These are phyloP conservation scores for Aphelocoma coerulescens DNA, from an alignment of 2,113 vertebrate genomes.

Conservation along the genomic window DNA sequence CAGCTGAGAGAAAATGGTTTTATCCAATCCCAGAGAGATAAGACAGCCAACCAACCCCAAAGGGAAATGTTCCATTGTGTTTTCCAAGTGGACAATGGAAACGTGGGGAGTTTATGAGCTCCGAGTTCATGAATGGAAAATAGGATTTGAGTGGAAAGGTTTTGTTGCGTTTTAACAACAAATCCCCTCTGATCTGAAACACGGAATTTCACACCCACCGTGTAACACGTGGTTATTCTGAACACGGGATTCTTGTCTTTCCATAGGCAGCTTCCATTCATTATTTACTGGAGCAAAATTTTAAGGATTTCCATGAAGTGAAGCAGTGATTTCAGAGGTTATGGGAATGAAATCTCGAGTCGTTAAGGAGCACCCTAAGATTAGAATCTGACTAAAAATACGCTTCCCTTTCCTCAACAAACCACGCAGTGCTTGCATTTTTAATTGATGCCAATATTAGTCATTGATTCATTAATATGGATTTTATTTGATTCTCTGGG, in stretches of 20 bases:
- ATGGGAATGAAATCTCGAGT: not conserved
- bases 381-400: conserved; percentile 1
- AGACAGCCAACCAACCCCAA: not conserved
- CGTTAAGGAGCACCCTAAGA: not conserved
- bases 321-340: not conserved
- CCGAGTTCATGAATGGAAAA: not conserved
- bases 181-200: not conserved
- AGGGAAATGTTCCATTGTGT: not conserved
- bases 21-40: not conserved
- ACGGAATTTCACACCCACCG: not conserved
- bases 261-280: not conserved
- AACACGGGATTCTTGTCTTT: not conserved
- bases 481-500: not conserved
- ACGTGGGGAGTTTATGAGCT: not conserved
- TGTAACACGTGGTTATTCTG: not conserved
- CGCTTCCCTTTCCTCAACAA: not conserved
- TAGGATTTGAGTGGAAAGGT: not conserved
- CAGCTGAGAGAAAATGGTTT: not conserved
- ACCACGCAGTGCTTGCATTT: not conserved
- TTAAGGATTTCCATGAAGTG: not conserved
- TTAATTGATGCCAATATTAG: not conserved
- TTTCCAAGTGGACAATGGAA: not conserved
- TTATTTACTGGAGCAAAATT: not conserved
- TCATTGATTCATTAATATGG: not conserved
- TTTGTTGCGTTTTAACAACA: not conserved